phyloP scores from a whole-genome alignment of 2,888 invertebrate species.

The Rhamphomyia laevipes region DNA sequence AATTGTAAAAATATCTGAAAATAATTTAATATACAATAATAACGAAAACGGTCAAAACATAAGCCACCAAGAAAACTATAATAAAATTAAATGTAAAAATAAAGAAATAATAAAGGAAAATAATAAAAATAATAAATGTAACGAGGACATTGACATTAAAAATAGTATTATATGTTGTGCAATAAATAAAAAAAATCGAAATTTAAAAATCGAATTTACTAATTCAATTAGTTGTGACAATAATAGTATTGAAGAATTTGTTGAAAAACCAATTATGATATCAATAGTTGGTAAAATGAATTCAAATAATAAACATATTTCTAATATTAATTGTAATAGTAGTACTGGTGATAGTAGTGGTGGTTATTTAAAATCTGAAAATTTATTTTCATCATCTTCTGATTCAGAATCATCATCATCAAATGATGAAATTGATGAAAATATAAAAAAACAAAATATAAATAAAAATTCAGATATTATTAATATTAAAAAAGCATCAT shows the following conservation, averaged over 20 bases:
- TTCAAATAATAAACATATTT: not conserved
- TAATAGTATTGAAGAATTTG: conserved; percentile 4
- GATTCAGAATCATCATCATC: conserved; percentile 40
- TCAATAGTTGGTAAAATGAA: conserved; percentile 19
- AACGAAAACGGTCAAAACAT: not conserved
- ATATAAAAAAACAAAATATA: conserved; percentile 13
- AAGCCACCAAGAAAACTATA: not conserved
- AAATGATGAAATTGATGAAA: conserved; percentile 24
- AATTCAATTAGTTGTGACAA: not conserved
- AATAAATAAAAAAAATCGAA: not conserved
- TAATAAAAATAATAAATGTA: not conserved
- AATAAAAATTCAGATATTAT: conserved; percentile 2
- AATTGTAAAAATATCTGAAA: too few relatives aligned
- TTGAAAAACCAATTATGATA: conserved; percentile 17
- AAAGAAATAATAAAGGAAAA: not conserved
- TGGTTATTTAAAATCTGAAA: conserved; percentile 42
- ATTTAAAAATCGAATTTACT: not conserved
- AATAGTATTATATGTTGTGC: not conserved
- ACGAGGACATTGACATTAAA: not conserved
- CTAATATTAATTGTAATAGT: too few relatives aligned
- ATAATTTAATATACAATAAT: too few relatives aligned
- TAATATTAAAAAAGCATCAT: conserved; percentile 14
- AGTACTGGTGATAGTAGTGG: conserved; percentile 4
- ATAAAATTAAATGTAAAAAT: not conserved
- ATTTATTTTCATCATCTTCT: conserved; percentile 43